Evolutionary conservation across 1,140 invertebrate genomes (phyloP).

Genomic region (Manduca sexta): DNA sequence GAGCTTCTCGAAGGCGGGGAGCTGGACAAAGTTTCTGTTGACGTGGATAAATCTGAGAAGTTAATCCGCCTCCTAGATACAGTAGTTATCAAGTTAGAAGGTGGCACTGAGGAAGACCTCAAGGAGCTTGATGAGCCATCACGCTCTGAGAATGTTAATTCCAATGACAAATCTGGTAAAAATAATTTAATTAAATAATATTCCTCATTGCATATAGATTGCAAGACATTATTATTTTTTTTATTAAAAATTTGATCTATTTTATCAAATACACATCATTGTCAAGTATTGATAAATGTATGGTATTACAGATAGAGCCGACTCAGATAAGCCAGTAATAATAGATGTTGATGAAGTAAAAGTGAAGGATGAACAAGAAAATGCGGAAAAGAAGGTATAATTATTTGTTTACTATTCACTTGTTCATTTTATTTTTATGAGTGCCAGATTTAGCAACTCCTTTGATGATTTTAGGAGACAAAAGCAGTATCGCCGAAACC

Average conservation of each 20-base stretch:
- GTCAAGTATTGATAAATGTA: not conserved
- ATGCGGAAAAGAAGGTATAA: slow-evolving; percentile 32
- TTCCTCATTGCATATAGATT: not conserved
- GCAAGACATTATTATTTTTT: not conserved
- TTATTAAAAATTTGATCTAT: not conserved
- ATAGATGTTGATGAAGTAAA: slow-evolving; percentile 58
- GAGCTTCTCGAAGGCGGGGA: slow-evolving; percentile 85
- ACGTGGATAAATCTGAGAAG: slow-evolving; percentile 90
- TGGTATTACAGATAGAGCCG: slow-evolving; percentile 61
- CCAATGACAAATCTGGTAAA: slow-evolving; percentile 51
- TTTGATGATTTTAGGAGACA: no score
- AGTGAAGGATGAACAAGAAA: slow-evolving; percentile 62
- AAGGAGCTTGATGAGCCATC: slow-evolving; percentile 82
- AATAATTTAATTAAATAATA: not conserved
- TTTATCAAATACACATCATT: not conserved
- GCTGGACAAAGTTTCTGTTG: slow-evolving; percentile 87
- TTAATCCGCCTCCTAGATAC: slow-evolving; percentile 94
- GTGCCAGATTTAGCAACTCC: no score
- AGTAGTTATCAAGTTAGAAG: slow-evolving; percentile 97
- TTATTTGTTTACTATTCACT: not conserved
- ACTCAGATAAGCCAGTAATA: slow-evolving; percentile 67
- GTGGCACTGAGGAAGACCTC: slow-evolving; percentile 95
- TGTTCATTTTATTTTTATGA: no score
- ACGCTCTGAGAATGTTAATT: slow-evolving; percentile 31
- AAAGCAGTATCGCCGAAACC: slow-evolving; percentile 60